These are phyloP conservation scores for Chaitophorus viminalis DNA, from an alignment of 2,888 invertebrate genomes.

Conservation along the genomic window DNA sequence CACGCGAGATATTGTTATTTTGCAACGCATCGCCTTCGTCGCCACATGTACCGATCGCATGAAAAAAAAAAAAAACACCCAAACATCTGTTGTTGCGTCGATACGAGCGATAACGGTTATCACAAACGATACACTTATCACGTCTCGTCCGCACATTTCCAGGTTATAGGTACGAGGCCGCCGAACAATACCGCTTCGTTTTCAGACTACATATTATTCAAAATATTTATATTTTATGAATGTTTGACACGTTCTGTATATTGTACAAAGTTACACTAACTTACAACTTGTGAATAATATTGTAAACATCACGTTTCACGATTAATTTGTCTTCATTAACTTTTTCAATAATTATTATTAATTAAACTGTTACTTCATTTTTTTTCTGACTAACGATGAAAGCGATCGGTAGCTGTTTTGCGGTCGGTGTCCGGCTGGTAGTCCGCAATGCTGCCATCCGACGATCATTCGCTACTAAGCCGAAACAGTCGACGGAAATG, in stretches of 20 bases:
- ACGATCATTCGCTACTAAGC: background rate
- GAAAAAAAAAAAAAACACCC: background rate
- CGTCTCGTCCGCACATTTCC: background rate
- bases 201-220: too few species aligned
- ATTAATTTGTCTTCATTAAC: too few species aligned
- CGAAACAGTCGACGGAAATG: background rate
- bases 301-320: too few species aligned
- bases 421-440: background rate
- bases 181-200: too few species aligned
- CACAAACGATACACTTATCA: background rate
- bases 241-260: too few species aligned
- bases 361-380: background rate
- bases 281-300: too few species aligned
- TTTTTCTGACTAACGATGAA: background rate
- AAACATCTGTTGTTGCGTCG: background rate
- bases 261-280: too few species aligned
- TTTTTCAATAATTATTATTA: too few species aligned
- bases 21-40: background rate
- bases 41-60: background rate
- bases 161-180: background rate
- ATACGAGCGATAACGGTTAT: background rate
- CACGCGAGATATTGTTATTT: background rate
- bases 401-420: slow-evolving; percentile 31
- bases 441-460: background rate
- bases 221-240: too few species aligned